These are phyloP conservation scores for Mormyrus proboscirostris DNA, from an alignment of 2,797 vertebrate genomes.

Conservation along the genomic window DNA sequence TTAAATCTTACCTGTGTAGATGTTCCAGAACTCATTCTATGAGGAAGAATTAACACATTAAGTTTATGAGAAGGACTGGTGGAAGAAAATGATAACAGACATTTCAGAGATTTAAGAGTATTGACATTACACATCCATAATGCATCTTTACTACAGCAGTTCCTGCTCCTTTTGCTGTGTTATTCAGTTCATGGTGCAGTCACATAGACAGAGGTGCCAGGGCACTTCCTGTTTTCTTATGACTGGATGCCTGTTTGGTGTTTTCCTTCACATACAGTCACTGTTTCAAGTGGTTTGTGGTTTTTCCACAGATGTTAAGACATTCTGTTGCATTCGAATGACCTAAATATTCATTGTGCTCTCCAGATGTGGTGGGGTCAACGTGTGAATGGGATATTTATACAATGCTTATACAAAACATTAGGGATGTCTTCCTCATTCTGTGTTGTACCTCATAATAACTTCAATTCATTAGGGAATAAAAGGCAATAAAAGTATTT, in stretches of 20 bases:
- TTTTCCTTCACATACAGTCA: not conserved
- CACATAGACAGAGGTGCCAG: not conserved
- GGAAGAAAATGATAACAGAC: not conserved
- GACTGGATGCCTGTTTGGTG: not conserved
- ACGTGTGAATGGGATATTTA: not conserved
- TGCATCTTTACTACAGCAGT: not conserved
- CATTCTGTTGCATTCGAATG: not conserved
- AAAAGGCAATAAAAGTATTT: not conserved
- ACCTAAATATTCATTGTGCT: not conserved
- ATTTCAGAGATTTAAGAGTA: not conserved
- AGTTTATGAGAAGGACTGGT: not conserved
- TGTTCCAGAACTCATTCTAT: conserved; percentile 79
- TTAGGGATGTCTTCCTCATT: not conserved
- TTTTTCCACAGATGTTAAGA: not conserved
- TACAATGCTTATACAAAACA: not conserved
- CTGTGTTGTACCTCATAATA: not conserved
- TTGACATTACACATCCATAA: not conserved
- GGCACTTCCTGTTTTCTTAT: not conserved
- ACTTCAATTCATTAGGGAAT: not conserved
- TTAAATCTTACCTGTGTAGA: conserved; percentile 72
- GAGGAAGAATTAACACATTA: conserved; percentile 20
- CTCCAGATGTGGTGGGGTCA: not conserved
- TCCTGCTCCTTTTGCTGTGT: not conserved
- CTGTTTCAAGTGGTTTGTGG: not conserved
- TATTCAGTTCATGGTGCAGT: not conserved